These are phyloP conservation scores for Epinephelus malabaricus DNA, from an alignment of 2,797 vertebrate genomes.

Conservation along the genomic window DNA sequence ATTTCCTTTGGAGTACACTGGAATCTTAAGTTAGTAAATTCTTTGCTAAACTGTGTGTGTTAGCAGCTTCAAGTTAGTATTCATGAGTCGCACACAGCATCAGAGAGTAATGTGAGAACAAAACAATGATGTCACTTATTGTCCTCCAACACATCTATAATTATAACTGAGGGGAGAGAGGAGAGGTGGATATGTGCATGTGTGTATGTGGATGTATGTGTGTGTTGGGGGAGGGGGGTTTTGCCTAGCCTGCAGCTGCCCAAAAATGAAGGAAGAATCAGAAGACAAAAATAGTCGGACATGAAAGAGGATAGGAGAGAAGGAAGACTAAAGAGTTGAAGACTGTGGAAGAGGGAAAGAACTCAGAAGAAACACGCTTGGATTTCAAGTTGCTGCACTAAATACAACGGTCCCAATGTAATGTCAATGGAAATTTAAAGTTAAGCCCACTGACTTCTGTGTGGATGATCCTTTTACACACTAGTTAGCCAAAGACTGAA, in stretches of 20 bases:
- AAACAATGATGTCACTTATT: conserved; percentile 76
- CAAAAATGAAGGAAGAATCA: conserved; percentile 80
- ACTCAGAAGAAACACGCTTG: conserved; percentile 5
- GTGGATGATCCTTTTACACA: conserved; percentile 5
- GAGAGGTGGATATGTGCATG: conserved; percentile 17
- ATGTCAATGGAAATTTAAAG: conserved; percentile 3
- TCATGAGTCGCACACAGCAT: conserved; percentile 48
- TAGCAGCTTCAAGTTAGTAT: conserved; percentile 34
- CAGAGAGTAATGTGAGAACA: conserved; percentile 62
- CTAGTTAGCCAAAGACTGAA: not conserved
- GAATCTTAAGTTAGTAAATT: not conserved
- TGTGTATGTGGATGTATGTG: conserved; percentile 8
- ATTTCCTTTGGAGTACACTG: not conserved
- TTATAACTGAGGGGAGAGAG: conserved; percentile 52
- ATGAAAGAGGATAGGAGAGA: conserved; percentile 77
- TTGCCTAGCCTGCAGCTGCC: conserved; percentile 75
- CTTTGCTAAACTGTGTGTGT: not conserved
- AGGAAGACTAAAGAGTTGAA: conserved; percentile 59
- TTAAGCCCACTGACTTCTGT: not conserved
- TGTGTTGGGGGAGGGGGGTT: conserved; percentile 24
- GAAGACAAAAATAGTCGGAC: conserved; percentile 77
- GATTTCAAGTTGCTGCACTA: conserved; percentile 14
- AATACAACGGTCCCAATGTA: not conserved
- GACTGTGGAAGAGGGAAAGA: conserved; percentile 32
- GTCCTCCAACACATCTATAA: conserved; percentile 74